A percentile compares a stretch with the other conserved stretches of the same genome.
phyloP scores from a whole-genome alignment of 2,888 invertebrate species.

The Cyclophora punctaria region DNA sequence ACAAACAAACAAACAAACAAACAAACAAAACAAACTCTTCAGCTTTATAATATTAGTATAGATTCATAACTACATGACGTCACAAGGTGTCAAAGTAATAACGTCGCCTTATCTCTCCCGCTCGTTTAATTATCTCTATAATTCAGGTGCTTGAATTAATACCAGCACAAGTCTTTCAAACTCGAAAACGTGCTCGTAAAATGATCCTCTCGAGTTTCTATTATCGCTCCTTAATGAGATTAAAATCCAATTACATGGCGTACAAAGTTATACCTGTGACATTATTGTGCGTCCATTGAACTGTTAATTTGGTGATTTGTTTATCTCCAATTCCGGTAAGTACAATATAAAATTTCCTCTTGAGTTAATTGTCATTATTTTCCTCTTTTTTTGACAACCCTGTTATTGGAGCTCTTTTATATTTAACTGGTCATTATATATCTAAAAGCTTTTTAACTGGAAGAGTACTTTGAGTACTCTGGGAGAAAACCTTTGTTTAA shows the following conservation, averaged over 20 bases:
- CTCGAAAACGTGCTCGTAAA: constrained; percentile 25
- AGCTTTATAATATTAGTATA: too few species aligned
- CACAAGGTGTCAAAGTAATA: constrained; percentile 7
- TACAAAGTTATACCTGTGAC: constrained; percentile 31
- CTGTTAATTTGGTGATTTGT: neutral
- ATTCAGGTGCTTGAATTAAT: constrained; percentile 15
- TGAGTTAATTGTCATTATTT: too few species aligned
- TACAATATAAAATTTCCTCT: too few species aligned
- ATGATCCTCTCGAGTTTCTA: constrained; percentile 29
- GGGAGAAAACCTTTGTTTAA: too few species aligned
- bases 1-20: too few species aligned
- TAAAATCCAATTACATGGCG: constrained; percentile 42
- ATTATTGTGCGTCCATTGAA: constrained; percentile 20
- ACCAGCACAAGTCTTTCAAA: constrained; percentile 19
- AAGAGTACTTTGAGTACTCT: too few species aligned
- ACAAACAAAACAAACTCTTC: too few species aligned
- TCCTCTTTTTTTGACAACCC: too few species aligned
- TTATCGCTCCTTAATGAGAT: constrained; percentile 41
- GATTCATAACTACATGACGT: constrained; percentile 3
- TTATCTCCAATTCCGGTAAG: too few species aligned
- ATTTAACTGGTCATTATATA: too few species aligned
- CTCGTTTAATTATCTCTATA: constrained; percentile 18
- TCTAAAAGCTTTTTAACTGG: too few species aligned
- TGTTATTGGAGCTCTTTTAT: too few species aligned
- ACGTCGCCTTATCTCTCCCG: constrained; percentile 11